Conservation (phyloP, 2,888 invertebrate genomes). For the Rhodophaea formosa region DNA sequence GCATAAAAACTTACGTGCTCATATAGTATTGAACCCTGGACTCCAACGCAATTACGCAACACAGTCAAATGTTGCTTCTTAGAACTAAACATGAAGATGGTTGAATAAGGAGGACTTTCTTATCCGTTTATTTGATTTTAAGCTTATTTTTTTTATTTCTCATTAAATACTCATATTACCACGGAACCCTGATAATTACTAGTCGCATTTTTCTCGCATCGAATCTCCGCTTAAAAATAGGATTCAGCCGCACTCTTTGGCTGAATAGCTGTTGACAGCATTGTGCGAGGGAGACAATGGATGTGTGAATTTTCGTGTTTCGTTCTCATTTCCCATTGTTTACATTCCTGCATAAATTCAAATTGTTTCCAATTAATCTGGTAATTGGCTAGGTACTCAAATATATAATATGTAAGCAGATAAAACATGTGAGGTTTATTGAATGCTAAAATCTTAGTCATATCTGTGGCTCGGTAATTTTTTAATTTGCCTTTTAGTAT, state of each 20-base stretch:
- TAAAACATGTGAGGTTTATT: too few species aligned
- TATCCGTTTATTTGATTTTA: too few species aligned
- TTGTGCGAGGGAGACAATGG: constrained; percentile 25
- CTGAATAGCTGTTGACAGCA: constrained; percentile 30
- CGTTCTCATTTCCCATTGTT: constrained; percentile 18
- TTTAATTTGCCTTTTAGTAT: too few species aligned
- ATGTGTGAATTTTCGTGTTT: constrained; percentile 23
- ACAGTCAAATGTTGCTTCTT: too few species aligned
- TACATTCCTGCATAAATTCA: neutral
- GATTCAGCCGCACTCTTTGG: constrained; percentile 25
- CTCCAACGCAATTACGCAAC: too few species aligned
- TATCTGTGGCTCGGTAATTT: too few species aligned
- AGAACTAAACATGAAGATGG: too few species aligned
- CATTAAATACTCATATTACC: neutral
- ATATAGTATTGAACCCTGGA: too few species aligned
- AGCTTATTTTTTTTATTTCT: neutral
- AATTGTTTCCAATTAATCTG: neutral
- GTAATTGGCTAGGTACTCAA: neutral
- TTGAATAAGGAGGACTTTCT: too few species aligned
- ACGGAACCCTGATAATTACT: constrained; percentile 5
- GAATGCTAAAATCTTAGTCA: too few species aligned
- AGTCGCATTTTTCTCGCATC: neutral
- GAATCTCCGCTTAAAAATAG: constrained; percentile 19
- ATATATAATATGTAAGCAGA: too few species aligned
- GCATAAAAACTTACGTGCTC: too few species aligned